These are phyloP conservation scores for Trichopoda pennipes DNA, from an alignment of 2,888 invertebrate species.

Conservation along the genomic window DNA sequence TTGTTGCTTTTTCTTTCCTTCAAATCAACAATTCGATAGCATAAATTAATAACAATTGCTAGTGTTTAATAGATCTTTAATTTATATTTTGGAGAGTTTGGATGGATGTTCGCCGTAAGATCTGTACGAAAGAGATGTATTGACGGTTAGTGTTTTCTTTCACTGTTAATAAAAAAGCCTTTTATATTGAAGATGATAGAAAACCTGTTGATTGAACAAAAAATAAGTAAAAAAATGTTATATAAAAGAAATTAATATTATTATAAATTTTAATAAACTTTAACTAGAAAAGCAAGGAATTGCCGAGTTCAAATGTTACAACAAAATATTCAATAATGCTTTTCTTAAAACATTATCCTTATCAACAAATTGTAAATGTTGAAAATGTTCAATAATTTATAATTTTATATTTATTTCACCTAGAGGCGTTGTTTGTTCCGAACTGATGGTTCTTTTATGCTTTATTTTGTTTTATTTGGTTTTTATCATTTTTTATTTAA, in stretches of 20 bases:
- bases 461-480: slow-evolving; percentile 47
- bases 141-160: slow-evolving; percentile 32
- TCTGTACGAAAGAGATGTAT: slow-evolving; percentile 29
- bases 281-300: background rate
- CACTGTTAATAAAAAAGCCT: slow-evolving; percentile 32
- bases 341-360: background rate
- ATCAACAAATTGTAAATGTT: slow-evolving; percentile 5
- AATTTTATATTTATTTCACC: slow-evolving; percentile 51
- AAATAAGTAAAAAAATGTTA: background rate
- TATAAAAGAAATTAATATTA: background rate
- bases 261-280: background rate
- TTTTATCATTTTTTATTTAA: slow-evolving; percentile 59
- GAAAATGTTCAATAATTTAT: slow-evolving; percentile 12
- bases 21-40: slow-evolving; percentile 45
- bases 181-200: slow-evolving; percentile 35
- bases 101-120: background rate
- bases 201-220: slow-evolving; percentile 50
- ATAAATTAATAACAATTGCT: slow-evolving; percentile 43
- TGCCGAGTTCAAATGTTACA: background rate
- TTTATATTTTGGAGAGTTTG: slow-evolving; percentile 24
- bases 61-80: slow-evolving; percentile 40
- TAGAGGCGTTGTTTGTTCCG: slow-evolving; percentile 64
- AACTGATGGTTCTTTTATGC: slow-evolving; percentile 30
- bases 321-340: background rate
- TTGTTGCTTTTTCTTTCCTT: slow-evolving; percentile 26